Percentiles rank a stretch among this genome's conserved stretches.
These are phyloP conservation scores for Odocoileus virginianus DNA, from an alignment of 2,113 vertebrate genomes.

Conservation along the genomic window DNA sequence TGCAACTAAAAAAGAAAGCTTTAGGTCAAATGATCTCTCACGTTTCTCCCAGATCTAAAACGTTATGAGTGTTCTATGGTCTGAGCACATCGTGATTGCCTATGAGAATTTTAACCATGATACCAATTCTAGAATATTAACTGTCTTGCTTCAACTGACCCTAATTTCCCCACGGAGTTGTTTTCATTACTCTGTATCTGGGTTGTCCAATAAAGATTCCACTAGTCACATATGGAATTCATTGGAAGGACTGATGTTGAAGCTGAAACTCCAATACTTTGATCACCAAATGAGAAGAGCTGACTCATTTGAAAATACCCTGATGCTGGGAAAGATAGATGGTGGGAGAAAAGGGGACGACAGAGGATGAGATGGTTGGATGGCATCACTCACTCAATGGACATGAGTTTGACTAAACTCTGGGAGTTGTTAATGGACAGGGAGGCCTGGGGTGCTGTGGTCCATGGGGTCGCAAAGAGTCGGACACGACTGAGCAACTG, in stretches of 20 bases:
- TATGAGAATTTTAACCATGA: background rate
- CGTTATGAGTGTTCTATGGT: background rate
- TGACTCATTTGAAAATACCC: background rate
- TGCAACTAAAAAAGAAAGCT: background rate
- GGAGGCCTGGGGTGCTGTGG: background rate
- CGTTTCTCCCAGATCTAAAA: background rate
- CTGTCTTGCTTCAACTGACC: background rate
- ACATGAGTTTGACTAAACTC: background rate
- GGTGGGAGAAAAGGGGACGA: background rate
- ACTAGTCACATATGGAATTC: background rate
- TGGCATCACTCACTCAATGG: background rate
- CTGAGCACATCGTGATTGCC: background rate
- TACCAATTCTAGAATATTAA: background rate
- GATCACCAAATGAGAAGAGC: background rate
- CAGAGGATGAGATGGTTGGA: background rate
- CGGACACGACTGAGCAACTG: rapidly evolving
- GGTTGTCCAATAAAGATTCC: background rate
- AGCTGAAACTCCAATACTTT: background rate
- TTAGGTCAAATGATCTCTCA: background rate
- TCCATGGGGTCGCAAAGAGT: background rate
- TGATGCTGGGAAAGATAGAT: background rate
- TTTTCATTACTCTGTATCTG: background rate
- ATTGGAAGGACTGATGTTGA: background rate
- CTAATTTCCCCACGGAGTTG: background rate
- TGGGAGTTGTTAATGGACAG: rapidly evolving